Evolutionary conservation across 35 echinoderm and acorn worm species (phyloP), one percentile per base, ranked within the genome.

Genomic region (Heliocidaris tuberculata): DNA sequence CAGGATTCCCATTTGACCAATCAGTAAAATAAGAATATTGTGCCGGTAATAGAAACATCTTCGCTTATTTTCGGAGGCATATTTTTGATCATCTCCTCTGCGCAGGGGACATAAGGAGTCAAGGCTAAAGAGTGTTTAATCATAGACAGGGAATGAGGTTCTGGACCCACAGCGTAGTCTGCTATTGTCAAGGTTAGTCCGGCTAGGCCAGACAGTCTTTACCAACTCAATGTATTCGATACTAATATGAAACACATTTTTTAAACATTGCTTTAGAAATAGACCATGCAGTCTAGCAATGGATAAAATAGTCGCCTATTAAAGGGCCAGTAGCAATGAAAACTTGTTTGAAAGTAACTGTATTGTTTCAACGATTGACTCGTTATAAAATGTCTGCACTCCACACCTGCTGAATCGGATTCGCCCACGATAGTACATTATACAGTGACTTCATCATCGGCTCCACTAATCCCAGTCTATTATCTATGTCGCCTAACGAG

Each of bases 401-500:
- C 29, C 13, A 89, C 29, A 89, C 87, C 87, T 89, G 87, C 87
- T 89, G 32, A 15, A 10, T 89, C 7, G 12, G 0, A 3, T 86
- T 89, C 4, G 87, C 87, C 12, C 9, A 47, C 65, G 65, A 78
- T 3, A 32, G 87, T 48, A 35, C 87, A 24, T 47, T 32, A 32
- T n/a, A 7, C 29, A 47, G 87, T 89, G 31, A 32, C 31, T 89
- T 47, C 87, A 89, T 89, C 87, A 89, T 48, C 19, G 47, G 32
- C 29, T 47, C 87, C 87, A 89, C 87, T 93, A 93, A 93, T 93
- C 91, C 91, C 27, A 15, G 91, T 93, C 48, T 93, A 93, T 93
- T 93, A 93, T 59, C 91, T 89, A 89, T 93, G 91, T 16, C 91
- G 91, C 91, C 91, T 93, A 59, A 93, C 50, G 50, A 93, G 91